Percentiles rank a stretch among this genome's conserved stretches.
phyloP scores from a whole-genome alignment of 2,888 invertebrate genomes.

The Athalia rosae region DNA sequence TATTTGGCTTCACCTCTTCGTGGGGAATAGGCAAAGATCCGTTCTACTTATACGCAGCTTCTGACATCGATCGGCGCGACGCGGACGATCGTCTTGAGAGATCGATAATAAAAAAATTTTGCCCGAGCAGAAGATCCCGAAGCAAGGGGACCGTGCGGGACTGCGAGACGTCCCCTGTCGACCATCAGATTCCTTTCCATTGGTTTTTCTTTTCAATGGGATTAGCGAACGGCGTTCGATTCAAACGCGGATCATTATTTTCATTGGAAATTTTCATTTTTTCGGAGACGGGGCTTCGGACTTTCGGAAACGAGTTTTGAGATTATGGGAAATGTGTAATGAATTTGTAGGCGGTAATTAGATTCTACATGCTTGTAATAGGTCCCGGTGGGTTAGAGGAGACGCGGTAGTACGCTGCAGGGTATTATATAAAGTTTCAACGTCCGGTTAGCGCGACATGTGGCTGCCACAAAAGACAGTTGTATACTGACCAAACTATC shows the following conservation, averaged over 20 bases:
- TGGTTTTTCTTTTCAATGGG: too few species aligned
- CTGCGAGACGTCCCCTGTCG: too few species aligned
- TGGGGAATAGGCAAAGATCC: slow-evolving; percentile 13
- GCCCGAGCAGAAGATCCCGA: too few species aligned
- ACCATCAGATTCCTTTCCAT: too few species aligned
- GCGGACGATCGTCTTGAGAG: slow-evolving; percentile 1
- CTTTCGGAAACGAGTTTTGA: too few species aligned
- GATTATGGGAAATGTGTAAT: not conserved
- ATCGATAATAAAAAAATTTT: not conserved
- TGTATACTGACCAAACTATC: slow-evolving; percentile 49
- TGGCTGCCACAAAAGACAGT: slow-evolving; percentile 55
- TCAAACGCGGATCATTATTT: too few species aligned
- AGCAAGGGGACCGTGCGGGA: too few species aligned
- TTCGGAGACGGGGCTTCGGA: too few species aligned
- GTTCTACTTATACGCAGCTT: slow-evolving; percentile 8
- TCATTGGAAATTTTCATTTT: too few species aligned
- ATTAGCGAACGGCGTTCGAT: too few species aligned
- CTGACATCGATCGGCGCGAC: not conserved
- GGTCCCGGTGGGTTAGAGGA: too few species aligned
- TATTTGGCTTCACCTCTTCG: not conserved
- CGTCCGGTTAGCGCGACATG: slow-evolving; percentile 50
- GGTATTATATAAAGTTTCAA: slow-evolving; percentile 40
- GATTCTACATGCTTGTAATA: not conserved
- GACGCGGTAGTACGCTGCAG: not conserved
- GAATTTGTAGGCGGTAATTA: slow-evolving; percentile 26